These are phyloP conservation scores for Cylas formicarius DNA, from an alignment of 1,140 invertebrate species.

Conservation along the genomic window DNA sequence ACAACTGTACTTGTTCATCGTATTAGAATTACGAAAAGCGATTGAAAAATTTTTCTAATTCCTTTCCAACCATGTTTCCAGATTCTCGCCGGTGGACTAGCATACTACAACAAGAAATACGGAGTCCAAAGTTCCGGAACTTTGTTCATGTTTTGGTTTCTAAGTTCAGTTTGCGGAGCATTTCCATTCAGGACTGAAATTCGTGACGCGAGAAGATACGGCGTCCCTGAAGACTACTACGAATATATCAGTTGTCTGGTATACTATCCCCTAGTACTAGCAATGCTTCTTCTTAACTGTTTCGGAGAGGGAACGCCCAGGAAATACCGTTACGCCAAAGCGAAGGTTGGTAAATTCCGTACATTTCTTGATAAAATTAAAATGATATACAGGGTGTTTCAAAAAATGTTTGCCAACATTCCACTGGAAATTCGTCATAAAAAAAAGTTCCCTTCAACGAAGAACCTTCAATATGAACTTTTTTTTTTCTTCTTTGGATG, in stretches of 20 bases:
- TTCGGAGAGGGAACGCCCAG: constrained; percentile 69
- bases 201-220: constrained; percentile 36
- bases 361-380: not conserved
- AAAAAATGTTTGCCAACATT: constrained; percentile 2
- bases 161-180: constrained; percentile 60
- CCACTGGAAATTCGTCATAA: too few relatives aligned
- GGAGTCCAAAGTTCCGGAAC: constrained; percentile 81
- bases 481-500: too few relatives aligned
- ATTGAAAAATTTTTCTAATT: too few relatives aligned
- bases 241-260: constrained; percentile 71
- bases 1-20: too few relatives aligned
- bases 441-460: too few relatives aligned
- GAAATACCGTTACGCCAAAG: constrained; percentile 57
- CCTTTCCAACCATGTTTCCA: too few relatives aligned
- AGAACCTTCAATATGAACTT: too few relatives aligned
- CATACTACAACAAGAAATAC: constrained; percentile 70
- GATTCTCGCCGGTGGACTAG: constrained; percentile 59
- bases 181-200: constrained; percentile 66
- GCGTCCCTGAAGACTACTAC: constrained; percentile 46
- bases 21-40: too few relatives aligned
- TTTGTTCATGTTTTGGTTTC: constrained; percentile 81
- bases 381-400: not conserved
- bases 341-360: constrained; percentile 48
- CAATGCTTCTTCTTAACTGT: constrained; percentile 73
- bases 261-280: constrained; percentile 66